phyloP scores from a whole-genome alignment of 2,113 vertebrate species.

The Lagenorhynchus albirostris region DNA sequence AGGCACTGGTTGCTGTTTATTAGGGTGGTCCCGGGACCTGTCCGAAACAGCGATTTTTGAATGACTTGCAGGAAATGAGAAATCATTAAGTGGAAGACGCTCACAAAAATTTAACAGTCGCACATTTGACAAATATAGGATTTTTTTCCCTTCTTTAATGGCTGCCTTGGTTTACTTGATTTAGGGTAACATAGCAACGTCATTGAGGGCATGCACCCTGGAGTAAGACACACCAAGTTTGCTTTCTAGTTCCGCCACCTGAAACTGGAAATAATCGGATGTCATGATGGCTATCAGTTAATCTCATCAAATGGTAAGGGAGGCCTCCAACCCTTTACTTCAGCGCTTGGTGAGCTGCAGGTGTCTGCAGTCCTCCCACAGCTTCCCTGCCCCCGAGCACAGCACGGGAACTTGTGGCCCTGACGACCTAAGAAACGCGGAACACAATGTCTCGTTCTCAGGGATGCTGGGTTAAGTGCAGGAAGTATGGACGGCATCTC shows the following conservation, averaged over 20 bases:
- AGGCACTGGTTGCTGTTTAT: background rate
- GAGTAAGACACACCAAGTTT: background rate
- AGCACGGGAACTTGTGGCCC: background rate
- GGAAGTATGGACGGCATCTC: background rate
- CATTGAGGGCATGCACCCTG: background rate
- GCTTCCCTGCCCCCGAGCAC: background rate
- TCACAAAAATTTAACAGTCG: background rate
- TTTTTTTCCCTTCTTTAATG: too few species aligned
- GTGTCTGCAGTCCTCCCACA: background rate
- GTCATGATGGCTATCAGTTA: background rate
- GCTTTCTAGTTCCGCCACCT: background rate
- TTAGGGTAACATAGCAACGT: accelerated
- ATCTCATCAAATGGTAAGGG: background rate
- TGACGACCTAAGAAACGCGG: background rate
- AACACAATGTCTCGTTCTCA: background rate
- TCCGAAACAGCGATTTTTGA: background rate
- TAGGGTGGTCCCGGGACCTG: background rate
- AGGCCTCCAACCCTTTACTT: too few species aligned
- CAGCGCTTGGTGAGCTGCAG: background rate
- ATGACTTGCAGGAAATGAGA: background rate
- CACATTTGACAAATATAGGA: background rate
- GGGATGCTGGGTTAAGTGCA: background rate
- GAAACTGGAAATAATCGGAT: background rate
- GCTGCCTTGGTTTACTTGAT: background rate
- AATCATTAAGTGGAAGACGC: background rate